Evolutionary conservation across 2,888 invertebrate genomes (phyloP).

Genomic region (Cephus sareptanus): DNA sequence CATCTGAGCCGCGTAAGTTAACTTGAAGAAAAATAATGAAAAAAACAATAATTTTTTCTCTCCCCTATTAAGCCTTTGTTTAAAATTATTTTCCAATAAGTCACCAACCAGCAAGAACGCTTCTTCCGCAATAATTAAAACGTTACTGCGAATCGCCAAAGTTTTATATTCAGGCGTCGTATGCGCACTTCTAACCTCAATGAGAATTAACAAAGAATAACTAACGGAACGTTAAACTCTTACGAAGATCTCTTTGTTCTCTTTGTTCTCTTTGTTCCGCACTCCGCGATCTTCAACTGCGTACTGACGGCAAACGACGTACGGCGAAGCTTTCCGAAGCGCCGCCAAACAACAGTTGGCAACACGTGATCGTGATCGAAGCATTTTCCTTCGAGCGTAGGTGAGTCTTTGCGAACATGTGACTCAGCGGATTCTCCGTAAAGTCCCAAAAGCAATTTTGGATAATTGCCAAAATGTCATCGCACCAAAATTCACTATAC

Average conservation of each 20-base stretch:
- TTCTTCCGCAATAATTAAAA: not conserved
- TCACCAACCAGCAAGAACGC: not conserved
- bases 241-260: not conserved
- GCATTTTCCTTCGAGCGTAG: slow-evolving; percentile 33
- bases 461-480: slow-evolving; percentile 17
- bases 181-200: not conserved
- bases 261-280: slow-evolving; percentile 11
- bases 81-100: not conserved
- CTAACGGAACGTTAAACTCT: not conserved
- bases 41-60: not conserved
- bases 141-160: not conserved
- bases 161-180: not conserved
- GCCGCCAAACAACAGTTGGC: slow-evolving; percentile 11
- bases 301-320: slow-evolving; percentile 27
- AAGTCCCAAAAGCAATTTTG: slow-evolving; percentile 24
- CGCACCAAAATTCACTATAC: not conserved
- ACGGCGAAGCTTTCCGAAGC: slow-evolving; percentile 17
- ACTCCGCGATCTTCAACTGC: slow-evolving; percentile 28
- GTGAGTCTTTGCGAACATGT: slow-evolving; percentile 41
- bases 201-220: not conserved
- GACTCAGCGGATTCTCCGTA: slow-evolving; percentile 53
- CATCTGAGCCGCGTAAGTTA: slow-evolving; percentile 54
- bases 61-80: not conserved
- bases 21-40: slow-evolving; percentile 33
- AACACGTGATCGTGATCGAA: slow-evolving; percentile 51